phyloP scores from a whole-genome alignment of 2,113 vertebrate genomes.

The Hippocampus guttulatus region DNA sequence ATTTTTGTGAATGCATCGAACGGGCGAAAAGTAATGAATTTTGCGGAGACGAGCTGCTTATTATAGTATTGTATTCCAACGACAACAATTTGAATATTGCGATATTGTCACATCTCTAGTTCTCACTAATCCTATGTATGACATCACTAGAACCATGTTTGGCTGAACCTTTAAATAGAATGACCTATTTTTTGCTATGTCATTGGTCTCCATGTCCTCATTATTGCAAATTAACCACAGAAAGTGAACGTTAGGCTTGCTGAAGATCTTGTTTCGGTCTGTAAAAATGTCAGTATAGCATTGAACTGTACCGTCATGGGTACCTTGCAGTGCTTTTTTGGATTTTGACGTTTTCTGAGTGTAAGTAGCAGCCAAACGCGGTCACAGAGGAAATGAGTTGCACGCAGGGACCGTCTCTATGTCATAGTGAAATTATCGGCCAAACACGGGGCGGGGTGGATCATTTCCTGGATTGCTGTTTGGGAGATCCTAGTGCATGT shows the following conservation, averaged over 20 bases:
- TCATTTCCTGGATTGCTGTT: conserved; percentile 77
- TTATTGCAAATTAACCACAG: not conserved
- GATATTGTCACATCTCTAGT: too few relatives aligned
- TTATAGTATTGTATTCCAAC: too few relatives aligned
- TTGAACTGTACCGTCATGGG: not conserved
- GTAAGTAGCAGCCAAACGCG: conserved; percentile 33
- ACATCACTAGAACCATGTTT: not conserved
- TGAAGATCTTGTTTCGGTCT: not conserved
- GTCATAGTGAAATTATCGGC: conserved; percentile 71
- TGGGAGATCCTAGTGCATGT: conserved; percentile 43
- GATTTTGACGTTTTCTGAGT: conserved; percentile 6
- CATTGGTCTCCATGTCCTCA: not conserved
- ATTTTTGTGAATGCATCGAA: too few relatives aligned
- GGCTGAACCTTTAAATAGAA: not conserved
- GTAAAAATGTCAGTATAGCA: not conserved
- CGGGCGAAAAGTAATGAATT: too few relatives aligned
- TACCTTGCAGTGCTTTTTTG: not conserved
- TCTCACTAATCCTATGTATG: too few relatives aligned
- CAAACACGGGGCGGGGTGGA: conserved; percentile 68
- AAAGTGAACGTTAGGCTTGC: not conserved
- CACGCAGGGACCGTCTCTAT: conserved; percentile 75
- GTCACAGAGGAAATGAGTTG: conserved; percentile 76
- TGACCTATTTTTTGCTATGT: not conserved
- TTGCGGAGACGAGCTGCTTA: too few relatives aligned
- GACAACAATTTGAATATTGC: too few relatives aligned